phyloP scores from a whole-genome alignment of 2,113 vertebrate species.

The Cathartes aura region DNA sequence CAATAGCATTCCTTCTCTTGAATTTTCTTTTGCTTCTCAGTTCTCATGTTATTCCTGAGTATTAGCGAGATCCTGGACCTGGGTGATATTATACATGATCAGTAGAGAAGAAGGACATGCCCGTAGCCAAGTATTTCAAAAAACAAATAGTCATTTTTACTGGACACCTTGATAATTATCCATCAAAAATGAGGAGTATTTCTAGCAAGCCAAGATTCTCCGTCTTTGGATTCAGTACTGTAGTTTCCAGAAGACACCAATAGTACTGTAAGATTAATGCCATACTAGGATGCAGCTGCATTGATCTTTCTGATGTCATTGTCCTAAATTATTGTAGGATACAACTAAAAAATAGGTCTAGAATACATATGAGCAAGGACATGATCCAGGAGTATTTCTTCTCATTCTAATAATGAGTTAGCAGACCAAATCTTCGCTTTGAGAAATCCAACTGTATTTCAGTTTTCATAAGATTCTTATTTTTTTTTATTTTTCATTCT shows the following conservation, averaged over 20 bases:
- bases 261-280: conserved; percentile 4
- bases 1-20: neutral
- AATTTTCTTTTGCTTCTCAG: neutral
- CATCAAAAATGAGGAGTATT: neutral
- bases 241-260: neutral
- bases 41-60: neutral
- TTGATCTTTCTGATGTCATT: conserved; percentile 55
- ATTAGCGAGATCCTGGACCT: neutral
- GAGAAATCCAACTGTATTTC: neutral
- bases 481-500: neutral
- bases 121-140: neutral
- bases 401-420: neutral
- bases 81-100: neutral
- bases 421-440: neutral
- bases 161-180: neutral
- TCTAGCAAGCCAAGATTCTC: conserved; percentile 1
- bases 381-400: conserved; percentile 7
- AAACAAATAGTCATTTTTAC: neutral
- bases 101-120: neutral
- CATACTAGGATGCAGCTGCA: neutral
- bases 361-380: neutral
- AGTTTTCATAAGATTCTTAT: neutral
- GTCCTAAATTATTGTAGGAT: conserved; percentile 5
- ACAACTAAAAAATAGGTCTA: neutral
- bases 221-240: neutral